These are phyloP conservation scores for Brachypalpus laphriformis DNA, from an alignment of 2,888 invertebrate species.

Conservation along the genomic window DNA sequence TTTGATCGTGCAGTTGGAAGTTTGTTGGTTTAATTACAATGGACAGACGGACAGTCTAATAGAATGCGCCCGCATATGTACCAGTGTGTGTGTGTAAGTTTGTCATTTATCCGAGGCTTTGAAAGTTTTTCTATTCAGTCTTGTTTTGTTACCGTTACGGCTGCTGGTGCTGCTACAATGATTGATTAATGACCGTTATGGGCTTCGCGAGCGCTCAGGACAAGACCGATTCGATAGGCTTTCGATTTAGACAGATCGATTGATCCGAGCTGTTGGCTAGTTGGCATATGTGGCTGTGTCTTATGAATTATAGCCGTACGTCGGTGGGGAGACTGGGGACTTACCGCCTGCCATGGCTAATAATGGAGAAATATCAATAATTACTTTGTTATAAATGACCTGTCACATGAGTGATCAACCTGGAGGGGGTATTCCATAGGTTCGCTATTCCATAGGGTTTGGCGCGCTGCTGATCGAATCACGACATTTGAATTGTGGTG, in stretches of 20 bases:
- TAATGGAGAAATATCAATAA: constrained; percentile 74
- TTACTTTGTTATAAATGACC: constrained; percentile 74
- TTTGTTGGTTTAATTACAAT: constrained; percentile 74
- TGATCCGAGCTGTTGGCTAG: constrained; percentile 73
- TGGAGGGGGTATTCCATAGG: constrained; percentile 36
- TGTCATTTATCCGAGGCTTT: constrained; percentile 51
- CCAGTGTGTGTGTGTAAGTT: constrained; percentile 1
- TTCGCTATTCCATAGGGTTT: constrained; percentile 26
- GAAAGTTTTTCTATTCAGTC: constrained; percentile 64
- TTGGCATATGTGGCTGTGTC: constrained; percentile 71
- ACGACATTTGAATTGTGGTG: constrained; percentile 55
- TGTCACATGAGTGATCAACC: constrained; percentile 68
- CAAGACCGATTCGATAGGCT: constrained; percentile 74
- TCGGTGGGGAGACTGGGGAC: constrained; percentile 26
- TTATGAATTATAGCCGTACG: constrained; percentile 64
- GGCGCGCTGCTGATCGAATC: constrained; percentile 56
- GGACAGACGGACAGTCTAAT: constrained; percentile 60
- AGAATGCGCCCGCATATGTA: constrained; percentile 46
- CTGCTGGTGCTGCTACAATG: constrained; percentile 55
- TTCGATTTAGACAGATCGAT: constrained; percentile 73
- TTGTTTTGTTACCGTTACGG: constrained; percentile 31
- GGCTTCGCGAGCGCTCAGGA: constrained; percentile 50
- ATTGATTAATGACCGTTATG: constrained; percentile 72
- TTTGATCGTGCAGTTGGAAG: constrained; percentile 72
- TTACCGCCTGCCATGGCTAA: constrained; percentile 63